A percentile compares a stretch with the other conserved stretches of the same genome.
Evolutionary conservation across 1,140 invertebrate species (phyloP).

Genomic region (Maconellicoccus hirsutus): DNA sequence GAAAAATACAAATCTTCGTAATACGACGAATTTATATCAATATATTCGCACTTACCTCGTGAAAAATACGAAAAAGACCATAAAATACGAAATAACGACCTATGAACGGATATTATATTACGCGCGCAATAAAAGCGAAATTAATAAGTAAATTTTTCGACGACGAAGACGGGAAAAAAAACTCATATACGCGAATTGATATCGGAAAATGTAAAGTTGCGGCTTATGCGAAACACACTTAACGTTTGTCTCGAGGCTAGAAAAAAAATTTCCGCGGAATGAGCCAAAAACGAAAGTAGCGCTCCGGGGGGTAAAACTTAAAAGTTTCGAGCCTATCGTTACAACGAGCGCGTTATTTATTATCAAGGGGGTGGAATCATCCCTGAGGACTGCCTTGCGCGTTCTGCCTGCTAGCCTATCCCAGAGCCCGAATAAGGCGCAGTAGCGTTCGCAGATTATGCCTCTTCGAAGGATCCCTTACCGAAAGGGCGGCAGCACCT

Average conservation of each 20-base stretch:
- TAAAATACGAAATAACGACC: too few species aligned
- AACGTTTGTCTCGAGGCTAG: slow-evolving; percentile 7
- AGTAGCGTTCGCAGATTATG: slow-evolving; percentile 21
- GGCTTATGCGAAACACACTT: neutral
- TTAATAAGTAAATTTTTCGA: neutral
- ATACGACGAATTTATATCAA: too few species aligned
- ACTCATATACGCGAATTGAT: too few species aligned
- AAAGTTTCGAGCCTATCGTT: slow-evolving; percentile 19
- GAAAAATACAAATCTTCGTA: too few species aligned
- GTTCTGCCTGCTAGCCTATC: slow-evolving; percentile 20
- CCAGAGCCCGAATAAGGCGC: slow-evolving; percentile 20
- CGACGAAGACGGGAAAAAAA: too few species aligned
- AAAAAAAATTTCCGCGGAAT: slow-evolving; percentile 2
- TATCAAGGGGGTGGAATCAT: slow-evolving; percentile 22
- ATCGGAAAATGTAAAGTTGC: neutral
- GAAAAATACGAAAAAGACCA: too few species aligned
- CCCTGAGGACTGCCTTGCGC: slow-evolving; percentile 17
- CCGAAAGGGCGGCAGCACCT: slow-evolving; percentile 2
- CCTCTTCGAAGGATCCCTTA: neutral
- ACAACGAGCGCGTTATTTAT: slow-evolving; percentile 11
- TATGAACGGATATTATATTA: neutral
- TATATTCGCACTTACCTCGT: too few species aligned
- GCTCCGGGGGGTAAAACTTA: slow-evolving; percentile 15
- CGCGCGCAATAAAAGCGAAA: neutral
- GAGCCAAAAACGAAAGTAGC: slow-evolving; percentile 11